Base-by-base conservation (phyloP, 2,113 vertebrate species). In the Istiophorus platypterus region DNA sequence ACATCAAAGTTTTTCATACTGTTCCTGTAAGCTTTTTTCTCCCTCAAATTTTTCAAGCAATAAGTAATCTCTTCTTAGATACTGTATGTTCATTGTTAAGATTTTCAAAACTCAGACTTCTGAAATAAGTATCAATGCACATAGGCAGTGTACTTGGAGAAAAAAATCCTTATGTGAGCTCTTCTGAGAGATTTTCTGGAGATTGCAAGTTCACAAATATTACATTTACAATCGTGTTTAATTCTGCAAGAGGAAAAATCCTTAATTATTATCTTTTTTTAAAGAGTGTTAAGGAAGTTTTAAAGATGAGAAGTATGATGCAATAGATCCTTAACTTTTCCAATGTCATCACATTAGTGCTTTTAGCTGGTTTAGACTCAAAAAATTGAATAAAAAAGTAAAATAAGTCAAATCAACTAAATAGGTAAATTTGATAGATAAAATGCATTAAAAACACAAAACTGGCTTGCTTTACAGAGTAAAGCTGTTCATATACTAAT, bases 241-340 rank as follows among this genome's bases (percentile, higher is more conserved):
- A 13, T 57, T 39, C 31, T 56, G 18, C 49, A 77, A 78, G 18
- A n/a, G n/a, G 12, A 52, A 20, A 70, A 57, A 51, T 62, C 3
- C 4, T 49, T 20, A 10, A 24, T 54, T 11, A 34, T 63, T 26
- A 37, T 13, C 31, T 39, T 26, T 2, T 17, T 39, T 3, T 29
- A 7, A 29, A 17, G 8, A 45, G 15, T 14, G 9, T 12, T 58
- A 45, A 52, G 29, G 31, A 27, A 64, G n/a, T 42, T 42, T 52
- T 1, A 22, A 49, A 13, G 7, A 51, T 10, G 18, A 56, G 26
- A 56, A 24, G n/a, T 56, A 3, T 13, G n/a, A 56, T n/a, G 3
- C 1, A 24, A 10, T 52, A 12, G 22, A 52, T 24, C 12, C 12
- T 13, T 54, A 24, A 4, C 24, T 54, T 54, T 54, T 24, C 18